Evolutionary conservation across 2,888 invertebrate species (phyloP), one percentile per base, ranked within the genome.

Genomic region (Drymonia ruficornis): DNA sequence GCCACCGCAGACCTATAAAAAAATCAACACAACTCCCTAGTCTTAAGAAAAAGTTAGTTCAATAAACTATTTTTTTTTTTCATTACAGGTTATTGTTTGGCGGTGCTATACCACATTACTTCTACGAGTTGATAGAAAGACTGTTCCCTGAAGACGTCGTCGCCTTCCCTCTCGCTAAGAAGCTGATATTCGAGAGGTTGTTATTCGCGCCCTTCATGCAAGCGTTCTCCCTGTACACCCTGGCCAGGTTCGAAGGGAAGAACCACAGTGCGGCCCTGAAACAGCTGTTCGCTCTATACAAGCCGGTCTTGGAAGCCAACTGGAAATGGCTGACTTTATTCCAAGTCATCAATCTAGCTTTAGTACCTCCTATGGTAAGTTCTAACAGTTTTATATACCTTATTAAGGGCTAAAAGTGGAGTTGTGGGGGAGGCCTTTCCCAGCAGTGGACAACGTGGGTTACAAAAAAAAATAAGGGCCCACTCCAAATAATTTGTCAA

Each of bases 311-410:
- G 31, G 89, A 93, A 61, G 95, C 96, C 2, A 97, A 97, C 82
- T 96, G 96, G 95, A 96, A 95, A 78, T 97, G 96, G 89, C 83
- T 97, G 43, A 96, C 97, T 0, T 61, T 96, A 9, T 93, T 96
- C 72, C 96, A 97, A 69, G 93, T 96, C 56, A 86, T 97, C 18
- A 97, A 97, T 78, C 88, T 97, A 63, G 94, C 94, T 61, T 95
- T 95, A 71, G 95, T 97, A 6, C 97, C 97, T 18, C 96, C 96
- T 55, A 94, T 97, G 95, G 96, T 96, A 89, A 94, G 91, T 85
- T 16, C 7, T 31, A 12, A 23, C 23, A 13, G 12, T 19, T 18
- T 1, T 15, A 13, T 13, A n/a, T n/a, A n/a, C n/a, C n/a, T n/a
- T n/a, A n/a, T n/a, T n/a, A n/a, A n/a, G n/a, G n/a, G n/a, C n/a